Percentiles rank a stretch among this genome's conserved stretches.
These are phyloP conservation scores for Leucopsar rothschildi DNA, from an alignment of 2,113 vertebrate genomes.

Conservation along the genomic window DNA sequence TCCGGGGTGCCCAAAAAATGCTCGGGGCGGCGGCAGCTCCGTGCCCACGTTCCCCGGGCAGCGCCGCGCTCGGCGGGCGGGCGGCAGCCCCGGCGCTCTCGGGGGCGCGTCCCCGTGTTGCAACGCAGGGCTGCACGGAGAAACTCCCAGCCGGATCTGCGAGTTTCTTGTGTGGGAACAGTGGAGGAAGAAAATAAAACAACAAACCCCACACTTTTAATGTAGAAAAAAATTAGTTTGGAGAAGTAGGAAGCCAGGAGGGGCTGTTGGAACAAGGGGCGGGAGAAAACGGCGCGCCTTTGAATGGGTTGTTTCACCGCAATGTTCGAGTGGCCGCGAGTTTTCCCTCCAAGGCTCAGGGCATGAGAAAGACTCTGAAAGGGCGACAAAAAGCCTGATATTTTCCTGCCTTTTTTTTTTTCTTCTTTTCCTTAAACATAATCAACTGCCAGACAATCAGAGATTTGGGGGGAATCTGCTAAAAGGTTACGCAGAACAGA, in stretches of 20 bases:
- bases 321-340: neutral
- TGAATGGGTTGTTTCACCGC: neutral
- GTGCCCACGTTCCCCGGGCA: neutral
- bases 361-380: neutral
- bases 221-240: neutral
- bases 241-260: neutral
- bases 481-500: neutral
- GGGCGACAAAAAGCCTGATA: neutral
- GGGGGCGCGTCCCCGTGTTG: neutral
- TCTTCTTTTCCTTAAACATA: neutral
- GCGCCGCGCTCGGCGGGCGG: neutral
- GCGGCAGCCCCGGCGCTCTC: neutral
- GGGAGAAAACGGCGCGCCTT: neutral
- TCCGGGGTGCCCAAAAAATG: rapidly evolving
- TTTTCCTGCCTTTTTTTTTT: neutral
- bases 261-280: neutral
- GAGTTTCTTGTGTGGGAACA: neutral
- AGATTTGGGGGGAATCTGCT: neutral
- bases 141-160: neutral
- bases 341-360: neutral
- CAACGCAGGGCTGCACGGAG: neutral
- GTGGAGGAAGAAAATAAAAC: neutral
- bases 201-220: neutral
- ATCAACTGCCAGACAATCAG: neutral
- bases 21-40: neutral